Conservation (phyloP, 1,140 invertebrate genomes). For the Cylas formicarius region DNA sequence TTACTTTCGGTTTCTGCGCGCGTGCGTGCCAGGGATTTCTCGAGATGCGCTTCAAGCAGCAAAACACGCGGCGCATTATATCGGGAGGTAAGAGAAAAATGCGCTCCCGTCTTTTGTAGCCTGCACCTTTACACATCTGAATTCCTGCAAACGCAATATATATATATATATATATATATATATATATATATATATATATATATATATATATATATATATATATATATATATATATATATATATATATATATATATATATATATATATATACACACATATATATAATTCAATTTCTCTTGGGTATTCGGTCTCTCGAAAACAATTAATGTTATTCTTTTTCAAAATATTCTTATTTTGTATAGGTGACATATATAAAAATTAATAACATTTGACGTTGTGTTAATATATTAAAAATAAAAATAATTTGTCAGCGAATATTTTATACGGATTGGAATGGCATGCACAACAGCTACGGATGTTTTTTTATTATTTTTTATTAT, state of each 20-base stretch:
- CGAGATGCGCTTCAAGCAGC: conserved; percentile 28
- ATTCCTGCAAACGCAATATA: too few species aligned
- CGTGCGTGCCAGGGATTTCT: background rate
- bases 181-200: conserved; percentile 7
- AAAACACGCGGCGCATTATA: conserved; percentile 25
- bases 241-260: conserved; percentile 3
- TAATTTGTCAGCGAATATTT: too few species aligned
- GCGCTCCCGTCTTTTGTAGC: background rate
- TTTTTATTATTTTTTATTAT: too few species aligned
- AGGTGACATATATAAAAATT: too few species aligned
- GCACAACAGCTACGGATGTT: too few species aligned
- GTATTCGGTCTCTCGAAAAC: too few species aligned
- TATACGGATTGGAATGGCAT: too few species aligned
- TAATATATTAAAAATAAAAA: too few species aligned
- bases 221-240: conserved; percentile 2
- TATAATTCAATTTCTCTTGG: background rate
- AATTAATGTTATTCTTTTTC: too few species aligned
- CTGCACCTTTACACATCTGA: background rate
- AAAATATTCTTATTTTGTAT: too few species aligned
- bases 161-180: conserved; percentile 7
- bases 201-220: conserved; percentile 6
- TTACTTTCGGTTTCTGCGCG: conserved; percentile 3
- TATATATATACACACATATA: background rate
- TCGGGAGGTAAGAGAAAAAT: conserved; percentile 19
- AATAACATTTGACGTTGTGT: too few species aligned